Conservation (phyloP, 2,797 vertebrate species). For the Sarcophilus harrisii region DNA sequence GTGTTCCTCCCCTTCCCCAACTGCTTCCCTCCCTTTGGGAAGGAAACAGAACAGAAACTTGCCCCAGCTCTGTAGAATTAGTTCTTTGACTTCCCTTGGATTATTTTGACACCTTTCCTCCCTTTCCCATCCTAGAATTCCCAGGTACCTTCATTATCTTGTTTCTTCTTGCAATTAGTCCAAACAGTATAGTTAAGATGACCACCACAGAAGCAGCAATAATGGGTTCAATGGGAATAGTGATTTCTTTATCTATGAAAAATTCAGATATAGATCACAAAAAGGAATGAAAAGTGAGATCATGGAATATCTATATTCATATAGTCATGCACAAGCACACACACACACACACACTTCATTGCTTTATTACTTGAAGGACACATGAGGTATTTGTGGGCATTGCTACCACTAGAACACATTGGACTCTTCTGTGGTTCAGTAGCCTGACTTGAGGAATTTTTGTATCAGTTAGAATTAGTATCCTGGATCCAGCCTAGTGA, state of each 20-base stretch:
- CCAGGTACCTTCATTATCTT: conserved; percentile 85
- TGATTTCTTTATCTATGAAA: conserved; percentile 84
- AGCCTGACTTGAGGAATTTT: neutral
- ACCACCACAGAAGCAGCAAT: conserved; percentile 91
- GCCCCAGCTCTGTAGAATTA: neutral
- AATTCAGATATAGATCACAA: conserved; percentile 44
- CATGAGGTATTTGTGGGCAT: neutral
- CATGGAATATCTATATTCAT: neutral
- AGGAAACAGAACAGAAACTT: neutral
- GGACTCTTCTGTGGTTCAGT: neutral
- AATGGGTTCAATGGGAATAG: conserved; percentile 88
- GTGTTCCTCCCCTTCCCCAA: neutral
- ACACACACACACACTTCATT: neutral
- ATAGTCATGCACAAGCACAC: neutral
- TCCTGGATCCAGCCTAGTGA: neutral
- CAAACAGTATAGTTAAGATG: conserved; percentile 87
- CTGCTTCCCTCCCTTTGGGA: neutral
- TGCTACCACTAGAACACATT: neutral
- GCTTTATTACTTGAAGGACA: neutral
- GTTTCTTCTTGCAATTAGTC: conserved; percentile 86
- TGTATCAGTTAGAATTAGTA: neutral
- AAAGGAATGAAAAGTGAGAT: neutral
- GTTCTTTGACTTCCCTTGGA: conserved; percentile 18
- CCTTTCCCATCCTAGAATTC: conserved; percentile 22
- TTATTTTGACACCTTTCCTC: neutral